Evolutionary conservation across 2,113 vertebrate genomes (phyloP), one percentile per base, ranked within the genome.

Genomic region (Misgurnus mizolepis): DNA sequence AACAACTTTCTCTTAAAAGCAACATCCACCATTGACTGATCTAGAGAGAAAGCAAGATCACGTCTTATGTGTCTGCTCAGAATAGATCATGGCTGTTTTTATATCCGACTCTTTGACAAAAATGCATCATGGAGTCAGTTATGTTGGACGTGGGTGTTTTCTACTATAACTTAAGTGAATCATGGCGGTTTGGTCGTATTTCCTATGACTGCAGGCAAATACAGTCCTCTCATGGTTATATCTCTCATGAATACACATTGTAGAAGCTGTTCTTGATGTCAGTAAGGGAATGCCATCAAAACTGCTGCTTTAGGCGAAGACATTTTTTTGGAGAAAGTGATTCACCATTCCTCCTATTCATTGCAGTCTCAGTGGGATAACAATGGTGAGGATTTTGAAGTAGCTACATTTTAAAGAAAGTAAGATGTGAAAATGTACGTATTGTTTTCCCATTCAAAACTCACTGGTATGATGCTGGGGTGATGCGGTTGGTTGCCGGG

Each of bases 1-100:
- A 60, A 82, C 68, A 58, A 65, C 58, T 71, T 82, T 62, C 39
- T 72, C 27, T 45, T 65, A 22, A 45, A 49, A 47, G 70, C 18
- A 56, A 72, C 69, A 70, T 75, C 75, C 22, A 67, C 61, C 34
- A 50, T 6, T 73, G 18, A 68, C 62, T 53, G 56, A 56, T 68
- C 7, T 7, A 55, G 78, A 74, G 69, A 79, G 72, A 68, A 58
- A 67, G 62, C 62, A 45, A 15, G 55, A 73, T 76, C 43, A 50
- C 39, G 49, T 56, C 75, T 11, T 7, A 15, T 65, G 41, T 45
- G 65, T 64, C 68, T 53, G 39, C 39, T 78, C 39, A 60, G 56
- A 81, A 79, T 27, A 73, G 56, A 81, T 65, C 55, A 27, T 69
- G 47, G n/a, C 12, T 71, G 27, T 72, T 50, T 34, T 47, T 41